These are phyloP conservation scores for Gouania willdenowi DNA, from an alignment of 2,797 vertebrate species.

Conservation along the genomic window DNA sequence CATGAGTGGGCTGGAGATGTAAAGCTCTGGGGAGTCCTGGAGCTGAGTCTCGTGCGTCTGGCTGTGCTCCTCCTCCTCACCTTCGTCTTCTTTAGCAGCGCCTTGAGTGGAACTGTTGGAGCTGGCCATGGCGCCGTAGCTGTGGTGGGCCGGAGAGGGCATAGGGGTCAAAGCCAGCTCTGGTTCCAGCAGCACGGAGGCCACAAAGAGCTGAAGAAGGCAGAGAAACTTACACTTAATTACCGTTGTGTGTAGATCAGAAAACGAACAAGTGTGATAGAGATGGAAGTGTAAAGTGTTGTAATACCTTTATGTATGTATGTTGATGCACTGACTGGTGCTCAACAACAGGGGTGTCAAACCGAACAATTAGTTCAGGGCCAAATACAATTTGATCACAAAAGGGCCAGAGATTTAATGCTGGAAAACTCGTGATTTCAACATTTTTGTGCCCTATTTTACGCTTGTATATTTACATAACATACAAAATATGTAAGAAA, in stretches of 20 bases:
- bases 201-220: conserved; percentile 86
- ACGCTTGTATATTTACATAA: no score
- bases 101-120: conserved; percentile 75
- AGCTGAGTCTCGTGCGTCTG: conserved; percentile 68
- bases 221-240: conserved; percentile 22
- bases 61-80: conserved; percentile 72
- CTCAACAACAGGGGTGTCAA: no score
- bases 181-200: conserved; percentile 89
- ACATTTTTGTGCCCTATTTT: no score
- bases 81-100: conserved; percentile 55
- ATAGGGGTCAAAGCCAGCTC: conserved; percentile 90
- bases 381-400: no score
- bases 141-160: conserved; percentile 89
- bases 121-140: conserved; percentile 89
- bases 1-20: conserved; percentile 75
- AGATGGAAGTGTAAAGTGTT: no score
- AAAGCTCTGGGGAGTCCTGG: conserved; percentile 70
- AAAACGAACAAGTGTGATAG: no score
- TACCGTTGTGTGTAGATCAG: conserved; percentile 10
- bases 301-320: no score
- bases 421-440: no score
- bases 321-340: no score
- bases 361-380: no score
- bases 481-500: no score
- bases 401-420: no score